Evolutionary conservation across 2,113 vertebrate species (phyloP), one percentile per base, ranked within the genome.

Genomic region (Salvelinus alpinus): DNA sequence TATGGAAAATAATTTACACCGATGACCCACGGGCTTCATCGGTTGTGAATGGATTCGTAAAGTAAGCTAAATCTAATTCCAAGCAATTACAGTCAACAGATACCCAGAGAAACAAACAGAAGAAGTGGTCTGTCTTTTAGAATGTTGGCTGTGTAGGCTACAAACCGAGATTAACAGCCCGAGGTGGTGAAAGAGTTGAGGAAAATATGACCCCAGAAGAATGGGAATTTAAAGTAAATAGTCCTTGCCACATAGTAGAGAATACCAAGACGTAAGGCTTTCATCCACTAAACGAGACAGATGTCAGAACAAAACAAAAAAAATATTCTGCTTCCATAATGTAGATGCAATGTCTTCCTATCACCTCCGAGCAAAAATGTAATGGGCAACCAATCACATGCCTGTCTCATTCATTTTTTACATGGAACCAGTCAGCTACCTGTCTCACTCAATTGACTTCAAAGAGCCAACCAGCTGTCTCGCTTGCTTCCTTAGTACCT

Each of bases 371-470:
- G 75, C 54, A 31, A 47, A 71, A 67, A 48, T 86, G 78, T 81
- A 84, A 88, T 60, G 75, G 81, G 86, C 22, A 83, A 79, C 80
- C 87, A 84, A 88, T 91, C 88, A 87, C 27, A 5, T 1, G 78
- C 74, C 87, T 54, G 54, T 65, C 77, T 80, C 69, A 66, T 82
- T 79, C 79, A 48, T 79, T 78, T 82, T 67, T 51, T 59, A 57
- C 74, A 57, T 75, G 34, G 81, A 81, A 80, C 86, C 87, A 82
- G 76, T 87, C 83, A 80, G 78, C 72, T 47, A 77, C 71, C 81
- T 78, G 84, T 84, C 85, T 62, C 7, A 1, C 78, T 81, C 79
- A 79, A 86, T 80, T 77, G 79, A 81, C 70, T 78, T 84, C 79
- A 82, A 1, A 68, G 31, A 83, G 25, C 83, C 86, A 76, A 85